Evolutionary conservation across 2,797 vertebrate species (phyloP).

Genomic region (Acrocephalus scirpaceus): DNA sequence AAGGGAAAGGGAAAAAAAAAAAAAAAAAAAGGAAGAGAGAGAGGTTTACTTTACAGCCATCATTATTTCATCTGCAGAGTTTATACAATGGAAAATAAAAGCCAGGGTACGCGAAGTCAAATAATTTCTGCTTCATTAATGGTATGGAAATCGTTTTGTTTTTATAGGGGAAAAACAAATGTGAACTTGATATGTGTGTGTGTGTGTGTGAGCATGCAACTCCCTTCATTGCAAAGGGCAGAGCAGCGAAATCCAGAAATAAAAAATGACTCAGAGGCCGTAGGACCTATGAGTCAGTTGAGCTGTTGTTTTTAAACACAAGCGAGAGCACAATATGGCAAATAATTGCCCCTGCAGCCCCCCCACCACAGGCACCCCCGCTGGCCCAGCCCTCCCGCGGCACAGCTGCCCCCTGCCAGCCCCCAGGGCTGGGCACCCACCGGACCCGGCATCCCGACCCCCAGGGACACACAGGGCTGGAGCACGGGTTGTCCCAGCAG

Average conservation of each 20-base stretch:
- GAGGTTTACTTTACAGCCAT: slow-evolving; percentile 62
- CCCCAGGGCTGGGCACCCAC: rapidly evolving
- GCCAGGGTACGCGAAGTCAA: not conserved
- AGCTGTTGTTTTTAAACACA: slow-evolving; percentile 60
- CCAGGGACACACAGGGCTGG: not conserved
- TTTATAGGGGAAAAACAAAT: slow-evolving; percentile 63
- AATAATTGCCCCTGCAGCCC: not conserved
- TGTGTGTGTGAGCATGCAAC: not conserved
- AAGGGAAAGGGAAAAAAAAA: slow-evolving; percentile 7
- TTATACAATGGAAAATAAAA: slow-evolving; percentile 71
- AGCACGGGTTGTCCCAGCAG: not conserved
- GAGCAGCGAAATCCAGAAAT: slow-evolving; percentile 66
- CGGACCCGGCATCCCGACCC: not conserved
- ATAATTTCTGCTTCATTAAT: slow-evolving; percentile 59
- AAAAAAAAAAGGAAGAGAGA: not conserved
- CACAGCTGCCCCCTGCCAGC: not conserved
- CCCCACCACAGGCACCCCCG: rapidly evolving
- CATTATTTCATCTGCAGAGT: slow-evolving; percentile 64
- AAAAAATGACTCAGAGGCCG: slow-evolving; percentile 69
- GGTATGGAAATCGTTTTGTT: slow-evolving; percentile 62
- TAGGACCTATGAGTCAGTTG: slow-evolving; percentile 68
- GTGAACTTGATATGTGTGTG: slow-evolving; percentile 16
- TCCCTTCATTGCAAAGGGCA: slow-evolving; percentile 56
- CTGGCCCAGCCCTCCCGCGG: not conserved
- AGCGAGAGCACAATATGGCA: slow-evolving; percentile 13